phyloP scores from a whole-genome alignment of 2,113 vertebrate species.

The Rafetus swinhoei region DNA sequence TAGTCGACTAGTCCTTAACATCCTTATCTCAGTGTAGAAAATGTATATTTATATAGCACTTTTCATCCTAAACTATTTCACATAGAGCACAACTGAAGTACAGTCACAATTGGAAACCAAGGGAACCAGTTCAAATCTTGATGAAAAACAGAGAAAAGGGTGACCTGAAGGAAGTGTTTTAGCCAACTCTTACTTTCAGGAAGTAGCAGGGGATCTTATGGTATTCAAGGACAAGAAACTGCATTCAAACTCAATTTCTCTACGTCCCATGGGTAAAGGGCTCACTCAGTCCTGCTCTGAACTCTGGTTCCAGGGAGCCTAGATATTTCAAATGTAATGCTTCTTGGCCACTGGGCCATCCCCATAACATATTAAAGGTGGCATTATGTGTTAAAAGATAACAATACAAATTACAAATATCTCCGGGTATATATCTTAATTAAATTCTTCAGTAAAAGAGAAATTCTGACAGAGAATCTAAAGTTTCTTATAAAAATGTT shows the following conservation, averaged over 20 bases:
- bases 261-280: neutral
- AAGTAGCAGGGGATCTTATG: neutral
- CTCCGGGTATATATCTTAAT: conserved; percentile 10
- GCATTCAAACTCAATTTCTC: conserved; percentile 2
- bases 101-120: conserved; percentile 26
- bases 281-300: neutral
- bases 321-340: neutral
- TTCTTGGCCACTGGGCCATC: neutral
- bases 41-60: neutral
- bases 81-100: neutral
- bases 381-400: neutral
- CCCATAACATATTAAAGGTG: neutral
- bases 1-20: too few species aligned
- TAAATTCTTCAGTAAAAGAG: neutral
- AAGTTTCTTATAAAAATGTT: neutral
- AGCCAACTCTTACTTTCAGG: conserved; percentile 34
- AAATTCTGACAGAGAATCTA: neutral
- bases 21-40: neutral
- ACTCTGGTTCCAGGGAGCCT: conserved; percentile 9
- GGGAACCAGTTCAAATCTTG: neutral
- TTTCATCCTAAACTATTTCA: neutral
- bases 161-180: neutral
- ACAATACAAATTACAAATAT: conserved; percentile 10
- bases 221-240: conserved; percentile 28
- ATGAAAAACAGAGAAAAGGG: neutral